Evolutionary conservation across 2,797 vertebrate species (phyloP), one percentile per base, ranked within the genome.

Genomic region (Allobates femoralis): DNA sequence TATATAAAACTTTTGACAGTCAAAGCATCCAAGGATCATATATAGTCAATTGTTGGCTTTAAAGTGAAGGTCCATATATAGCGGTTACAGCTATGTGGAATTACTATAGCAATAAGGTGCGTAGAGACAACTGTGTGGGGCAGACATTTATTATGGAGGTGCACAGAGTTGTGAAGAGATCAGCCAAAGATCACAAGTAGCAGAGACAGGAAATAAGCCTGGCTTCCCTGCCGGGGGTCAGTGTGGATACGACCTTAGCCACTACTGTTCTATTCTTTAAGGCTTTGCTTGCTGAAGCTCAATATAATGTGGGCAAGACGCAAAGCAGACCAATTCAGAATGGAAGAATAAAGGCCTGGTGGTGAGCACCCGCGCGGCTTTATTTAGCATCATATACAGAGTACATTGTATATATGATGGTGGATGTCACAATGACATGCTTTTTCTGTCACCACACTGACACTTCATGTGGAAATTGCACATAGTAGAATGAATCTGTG

Each of bases 151-250:
- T 46, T 28, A 10, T 32, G 73, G 23, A 73, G 55, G 53, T 46
- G 26, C 81, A 60, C 28, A 60, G 26, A 16, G 32, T 50, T 55
- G n/a, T 66, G 3, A 50, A 58, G 67, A 83, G 34, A 60, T 34
- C 6, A 74, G 81, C 81, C 69, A 83, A 83, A 83, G 53, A 83
- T 75, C 67, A 83, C 69, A 83, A 41, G 15, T 28, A 81, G 46
- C 16, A 81, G 46, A 81, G 64, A 81, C 69, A 81, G 80, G 51
- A 55, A 82, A 58, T 58, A n/a, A 58, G 81, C 81, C 0, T 11
- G 53, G 67, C 67, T 83, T 58, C 81, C 32, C 66, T 83, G 71
- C 51, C 37, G 81, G 55, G 81, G 81, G 71, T 74, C 82, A 51
- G 56, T 34, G 69, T 46, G 26, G 81, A 41, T 83, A 56, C 81